Base-by-base conservation (phyloP, 2,888 invertebrate genomes). In the Adela reaumurella region DNA sequence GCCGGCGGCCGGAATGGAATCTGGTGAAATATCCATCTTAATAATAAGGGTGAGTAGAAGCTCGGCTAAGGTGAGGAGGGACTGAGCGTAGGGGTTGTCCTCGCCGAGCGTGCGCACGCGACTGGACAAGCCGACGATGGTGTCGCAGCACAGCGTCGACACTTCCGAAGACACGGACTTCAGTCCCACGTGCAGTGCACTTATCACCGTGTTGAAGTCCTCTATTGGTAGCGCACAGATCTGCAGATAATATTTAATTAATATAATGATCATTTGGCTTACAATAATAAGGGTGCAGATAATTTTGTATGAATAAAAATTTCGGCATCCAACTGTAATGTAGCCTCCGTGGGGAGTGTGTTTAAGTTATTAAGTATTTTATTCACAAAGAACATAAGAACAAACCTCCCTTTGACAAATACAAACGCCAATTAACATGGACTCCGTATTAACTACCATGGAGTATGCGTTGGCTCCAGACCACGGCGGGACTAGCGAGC, bases 101-200 rank as follows among this genome's bases (percentile, higher is more conserved):
- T 67, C 68, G 47, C 65, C 68, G 3, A 71, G 51, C 0, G 61
- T 60, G 1, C 70, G 60, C 3, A 68, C 67, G 52, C 67, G 73
- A 57, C 68, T 69, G 1, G 78, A 64, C 4, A 78, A 58, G 0
- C 77, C 76, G 1, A 71, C 71, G 43, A 78, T 76, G 0, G 76
- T 76, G 53, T 78, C 77, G 60, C 78, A 78, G 58, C 78, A 77
- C 0, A 73, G 57, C 0, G 74, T 72, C 0, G 77, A 74, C 1
- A 78, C 78, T 57, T 78, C 78, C 50, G 76, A 74, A 0, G 78
- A 76, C 0, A 77, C 76, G 0, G 76, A 76, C 0, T 77, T 76
- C 3, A 78, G 64, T 0, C 78, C 78, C 3, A 77, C 67, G 1
- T 76, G 71, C 10, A 78, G 51, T 0, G 78, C 78, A 3, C 68